Evolutionary conservation across 2,888 invertebrate species (phyloP).

Genomic region (Salticus scenicus): DNA sequence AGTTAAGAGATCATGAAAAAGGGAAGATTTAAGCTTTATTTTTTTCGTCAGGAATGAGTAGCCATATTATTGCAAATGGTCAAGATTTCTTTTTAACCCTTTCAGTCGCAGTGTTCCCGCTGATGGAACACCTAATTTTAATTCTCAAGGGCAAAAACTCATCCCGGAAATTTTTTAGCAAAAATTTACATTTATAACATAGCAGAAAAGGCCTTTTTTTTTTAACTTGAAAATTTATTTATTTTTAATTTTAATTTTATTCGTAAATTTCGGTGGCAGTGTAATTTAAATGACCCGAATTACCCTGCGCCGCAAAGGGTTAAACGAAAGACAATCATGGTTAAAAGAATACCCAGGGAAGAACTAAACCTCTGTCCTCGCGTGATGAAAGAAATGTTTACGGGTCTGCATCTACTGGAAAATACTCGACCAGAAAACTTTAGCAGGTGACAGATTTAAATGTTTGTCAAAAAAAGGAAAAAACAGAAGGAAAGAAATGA

Average conservation of each 20-base stretch:
- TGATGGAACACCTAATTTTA: too few species aligned
- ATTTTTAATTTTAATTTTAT: too few species aligned
- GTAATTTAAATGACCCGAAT: too few species aligned
- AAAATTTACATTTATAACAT: too few species aligned
- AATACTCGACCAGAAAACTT: neutral
- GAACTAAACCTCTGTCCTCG: neutral
- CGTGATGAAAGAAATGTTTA: slow-evolving; percentile 22
- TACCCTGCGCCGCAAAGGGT: too few species aligned
- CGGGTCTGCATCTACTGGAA: slow-evolving; percentile 1
- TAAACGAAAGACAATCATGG: slow-evolving; percentile 4
- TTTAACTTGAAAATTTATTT: too few species aligned
- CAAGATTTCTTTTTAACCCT: slow-evolving; percentile 10
- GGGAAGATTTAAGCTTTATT: slow-evolving; percentile 21
- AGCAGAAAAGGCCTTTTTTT: too few species aligned
- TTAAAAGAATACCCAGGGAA: neutral
- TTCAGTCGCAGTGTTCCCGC: too few species aligned
- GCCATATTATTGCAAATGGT: slow-evolving; percentile 1
- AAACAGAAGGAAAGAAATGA: too few species aligned
- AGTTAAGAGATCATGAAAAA: slow-evolving; percentile 13
- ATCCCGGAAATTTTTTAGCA: too few species aligned
- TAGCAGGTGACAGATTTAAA: neutral
- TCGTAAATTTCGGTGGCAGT: too few species aligned
- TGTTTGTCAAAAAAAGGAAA: slow-evolving; percentile 1
- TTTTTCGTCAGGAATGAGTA: slow-evolving; percentile 18
- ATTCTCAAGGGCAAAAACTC: too few species aligned